Evolutionary conservation across 2,888 invertebrate species (phyloP).

Genomic region (Drosophila nr. medialis): DNA sequence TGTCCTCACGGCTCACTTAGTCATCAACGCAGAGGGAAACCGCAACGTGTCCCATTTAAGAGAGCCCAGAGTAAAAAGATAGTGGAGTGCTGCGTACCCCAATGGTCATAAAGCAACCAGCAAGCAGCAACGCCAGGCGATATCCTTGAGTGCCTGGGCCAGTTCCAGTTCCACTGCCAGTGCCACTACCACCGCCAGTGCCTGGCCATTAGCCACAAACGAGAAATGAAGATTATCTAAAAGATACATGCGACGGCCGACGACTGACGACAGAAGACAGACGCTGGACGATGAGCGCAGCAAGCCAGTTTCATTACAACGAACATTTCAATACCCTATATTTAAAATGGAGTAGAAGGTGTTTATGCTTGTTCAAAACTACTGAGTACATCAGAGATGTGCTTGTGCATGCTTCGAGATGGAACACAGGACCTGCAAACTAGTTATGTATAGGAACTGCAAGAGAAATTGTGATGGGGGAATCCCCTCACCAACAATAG

Average conservation of each 20-base stretch:
- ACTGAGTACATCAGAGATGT: background rate
- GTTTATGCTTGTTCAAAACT: background rate
- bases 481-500: background rate
- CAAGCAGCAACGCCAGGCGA: slow-evolving; percentile 49
- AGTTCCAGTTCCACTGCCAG: slow-evolving; percentile 41
- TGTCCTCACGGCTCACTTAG: slow-evolving; percentile 70
- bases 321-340: slow-evolving; percentile 50
- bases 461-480: background rate
- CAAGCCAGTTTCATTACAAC: slow-evolving; percentile 71
- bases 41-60: slow-evolving; percentile 78
- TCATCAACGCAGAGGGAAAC: slow-evolving; percentile 75
- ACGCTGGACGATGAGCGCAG: slow-evolving; percentile 16
- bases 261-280: slow-evolving; percentile 29
- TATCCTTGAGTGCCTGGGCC: slow-evolving; percentile 74
- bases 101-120: slow-evolving; percentile 70
- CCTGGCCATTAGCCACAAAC: slow-evolving; percentile 80
- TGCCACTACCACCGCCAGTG: slow-evolving; percentile 44
- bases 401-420: too few relatives aligned
- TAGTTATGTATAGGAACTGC: background rate
- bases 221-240: slow-evolving; percentile 80
- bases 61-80: slow-evolving; percentile 57
- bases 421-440: background rate
- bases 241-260: slow-evolving; percentile 71
- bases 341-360: background rate
- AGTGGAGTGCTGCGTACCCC: slow-evolving; percentile 64